phyloP scores from a whole-genome alignment of 2,888 invertebrate species.

The Rhodophaea formosa region DNA sequence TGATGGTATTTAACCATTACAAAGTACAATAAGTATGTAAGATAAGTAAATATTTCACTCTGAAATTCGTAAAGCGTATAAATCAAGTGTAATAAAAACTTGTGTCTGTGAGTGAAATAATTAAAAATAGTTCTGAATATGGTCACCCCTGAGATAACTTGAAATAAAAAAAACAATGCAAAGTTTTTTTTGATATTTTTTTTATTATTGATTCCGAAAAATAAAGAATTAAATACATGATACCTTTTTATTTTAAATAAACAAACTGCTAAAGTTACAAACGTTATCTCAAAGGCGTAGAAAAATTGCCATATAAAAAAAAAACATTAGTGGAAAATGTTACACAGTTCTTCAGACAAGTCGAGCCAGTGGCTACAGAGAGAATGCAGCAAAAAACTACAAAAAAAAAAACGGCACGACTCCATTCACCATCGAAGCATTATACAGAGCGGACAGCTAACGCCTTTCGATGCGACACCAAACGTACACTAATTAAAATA shows the following conservation, averaged over 20 bases:
- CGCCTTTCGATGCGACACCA: constrained; percentile 20
- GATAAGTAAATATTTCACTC: constrained; percentile 32
- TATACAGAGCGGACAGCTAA: constrained; percentile 42
- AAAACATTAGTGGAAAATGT: constrained; percentile 48
- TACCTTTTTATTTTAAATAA: too few relatives aligned
- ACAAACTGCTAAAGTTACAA: too few relatives aligned
- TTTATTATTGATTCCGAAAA: too few relatives aligned
- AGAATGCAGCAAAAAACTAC: constrained; percentile 50
- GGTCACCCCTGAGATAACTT: constrained; percentile 2
- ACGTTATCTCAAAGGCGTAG: constrained; percentile 13
- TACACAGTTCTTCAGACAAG: constrained; percentile 25
- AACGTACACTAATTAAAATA: constrained; percentile 4
- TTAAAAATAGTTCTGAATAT: background rate
- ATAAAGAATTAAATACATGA: too few relatives aligned
- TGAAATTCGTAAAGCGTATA: constrained; percentile 14
- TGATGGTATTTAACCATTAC: constrained; percentile 37
- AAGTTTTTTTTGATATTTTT: too few relatives aligned
- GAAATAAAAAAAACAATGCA: too few relatives aligned
- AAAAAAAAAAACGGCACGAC: constrained; percentile 38
- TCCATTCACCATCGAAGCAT: constrained; percentile 65
- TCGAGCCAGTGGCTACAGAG: constrained; percentile 32
- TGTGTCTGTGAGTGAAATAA: constrained; percentile 21
- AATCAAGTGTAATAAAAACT: constrained; percentile 21
- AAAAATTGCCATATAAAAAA: constrained; percentile 28
- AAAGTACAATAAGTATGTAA: constrained; percentile 24